phyloP scores from a whole-genome alignment of 2,113 vertebrate genomes.

The Leptocoma aspasia region DNA sequence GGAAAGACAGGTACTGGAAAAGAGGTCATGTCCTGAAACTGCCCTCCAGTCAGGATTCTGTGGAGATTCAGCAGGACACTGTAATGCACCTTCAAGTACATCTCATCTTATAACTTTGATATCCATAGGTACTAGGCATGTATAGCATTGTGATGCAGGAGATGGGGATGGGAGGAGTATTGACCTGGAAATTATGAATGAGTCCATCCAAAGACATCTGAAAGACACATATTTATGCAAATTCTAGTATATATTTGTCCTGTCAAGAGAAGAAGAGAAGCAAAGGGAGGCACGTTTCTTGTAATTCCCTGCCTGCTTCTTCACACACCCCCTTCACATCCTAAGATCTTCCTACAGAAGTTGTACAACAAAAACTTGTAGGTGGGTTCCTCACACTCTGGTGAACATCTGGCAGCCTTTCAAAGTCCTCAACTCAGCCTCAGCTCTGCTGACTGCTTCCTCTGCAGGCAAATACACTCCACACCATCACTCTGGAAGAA shows the following conservation, averaged over 20 bases:
- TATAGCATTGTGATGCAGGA: neutral
- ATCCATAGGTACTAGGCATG: neutral
- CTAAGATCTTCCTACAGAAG: neutral
- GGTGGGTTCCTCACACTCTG: neutral
- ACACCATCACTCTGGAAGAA: neutral
- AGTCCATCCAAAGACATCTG: neutral
- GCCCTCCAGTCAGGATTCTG: neutral
- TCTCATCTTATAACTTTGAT: neutral
- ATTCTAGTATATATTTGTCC: neutral
- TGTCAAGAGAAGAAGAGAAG: neutral
- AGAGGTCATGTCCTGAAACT: neutral
- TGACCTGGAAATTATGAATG: neutral
- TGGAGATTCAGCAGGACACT: neutral
- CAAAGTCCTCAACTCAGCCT: neutral
- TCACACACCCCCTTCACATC: neutral
- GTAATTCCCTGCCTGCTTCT: neutral
- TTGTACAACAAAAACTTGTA: neutral
- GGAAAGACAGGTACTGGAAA: neutral
- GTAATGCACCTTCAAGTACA: neutral
- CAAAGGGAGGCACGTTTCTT: neutral
- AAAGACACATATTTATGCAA: neutral
- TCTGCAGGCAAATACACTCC: neutral
- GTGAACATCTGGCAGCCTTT: neutral
- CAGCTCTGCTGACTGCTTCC: neutral
- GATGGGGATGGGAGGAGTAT: neutral